Evolutionary conservation across 2,113 vertebrate genomes (phyloP), one percentile per base, ranked within the genome.

Genomic region (Columba livia): DNA sequence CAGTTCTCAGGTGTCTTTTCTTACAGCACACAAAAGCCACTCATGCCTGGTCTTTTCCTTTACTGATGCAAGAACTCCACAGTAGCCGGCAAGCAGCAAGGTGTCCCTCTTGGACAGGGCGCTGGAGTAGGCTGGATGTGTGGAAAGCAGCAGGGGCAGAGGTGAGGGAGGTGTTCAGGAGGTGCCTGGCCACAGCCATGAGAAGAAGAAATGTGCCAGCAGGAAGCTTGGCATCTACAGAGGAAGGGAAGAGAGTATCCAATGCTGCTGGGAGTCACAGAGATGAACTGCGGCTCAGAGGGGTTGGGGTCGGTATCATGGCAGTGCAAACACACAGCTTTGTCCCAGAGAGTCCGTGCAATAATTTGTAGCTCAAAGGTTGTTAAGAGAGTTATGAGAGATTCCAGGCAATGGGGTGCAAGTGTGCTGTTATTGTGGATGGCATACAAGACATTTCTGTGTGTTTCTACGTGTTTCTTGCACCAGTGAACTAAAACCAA

Each of bases 101-200:
- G 34, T 1, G 2, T 60, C 15, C 10, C 6, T 25, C 12, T 81
- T 82, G 3, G 4, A 47, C 57, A 66, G 34, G 44, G 53, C 75
- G 28, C 50, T 58, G 40, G 19, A 47, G 16, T 54, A 58, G 24
- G 34, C 57, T 53, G 56, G 9, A 3, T 10, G 26, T 50, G 44
- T 50, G 44, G 36, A 77, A 73, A 58, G 62, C 38, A 38, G 57
- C 3, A 4, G 71, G 4, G 24, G 2, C 15, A 42, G 34, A 15
- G 36, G 2, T 14, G 50, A 65, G 18, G 8, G 31, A 73, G 29
- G 11, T 48, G 29, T 44, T 66, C 15, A 31, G 44, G 38, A 48
- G 1, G 1, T 60, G 17, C 40, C 34, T 69, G 66, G 31, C 23
- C 47, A 6, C 32, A 74, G 2, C 19, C 15, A 1, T 6, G 14